phyloP scores from a whole-genome alignment of 2,113 vertebrate genomes.

The Paramormyrops kingsleyae region DNA sequence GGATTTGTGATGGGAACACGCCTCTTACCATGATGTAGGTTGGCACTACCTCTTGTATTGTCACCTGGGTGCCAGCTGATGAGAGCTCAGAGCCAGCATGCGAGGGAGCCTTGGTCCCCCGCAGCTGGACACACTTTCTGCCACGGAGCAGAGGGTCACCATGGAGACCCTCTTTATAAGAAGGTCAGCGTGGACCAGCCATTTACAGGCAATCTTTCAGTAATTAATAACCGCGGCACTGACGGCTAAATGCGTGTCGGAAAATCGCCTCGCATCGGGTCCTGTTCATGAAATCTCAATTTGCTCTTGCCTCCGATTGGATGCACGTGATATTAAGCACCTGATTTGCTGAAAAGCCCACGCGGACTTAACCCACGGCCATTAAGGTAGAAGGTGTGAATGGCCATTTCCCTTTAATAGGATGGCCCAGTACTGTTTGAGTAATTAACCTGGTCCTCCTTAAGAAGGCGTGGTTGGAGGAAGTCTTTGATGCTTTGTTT shows the following conservation, averaged over 20 bases:
- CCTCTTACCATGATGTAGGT: not conserved
- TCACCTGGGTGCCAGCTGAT: not conserved
- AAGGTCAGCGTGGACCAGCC: slow-evolving; percentile 44
- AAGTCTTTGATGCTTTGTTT: not conserved
- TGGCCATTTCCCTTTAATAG: not conserved
- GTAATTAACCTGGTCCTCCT: not conserved
- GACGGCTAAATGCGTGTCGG: slow-evolving; percentile 43
- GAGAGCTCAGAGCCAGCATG: not conserved
- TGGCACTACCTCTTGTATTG: not conserved
- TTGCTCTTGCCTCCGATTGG: not conserved
- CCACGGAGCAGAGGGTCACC: slow-evolving; percentile 52
- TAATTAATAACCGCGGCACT: slow-evolving; percentile 60
- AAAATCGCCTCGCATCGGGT: slow-evolving; percentile 22
- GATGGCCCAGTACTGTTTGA: not conserved
- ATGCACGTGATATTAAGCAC: not conserved
- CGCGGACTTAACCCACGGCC: not conserved
- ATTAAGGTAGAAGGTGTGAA: not conserved
- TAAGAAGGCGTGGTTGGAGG: not conserved
- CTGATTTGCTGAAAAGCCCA: not conserved
- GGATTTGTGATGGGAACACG: not conserved
- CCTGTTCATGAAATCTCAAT: slow-evolving; percentile 11
- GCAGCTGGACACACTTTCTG: slow-evolving; percentile 30
- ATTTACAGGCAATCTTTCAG: slow-evolving; percentile 55
- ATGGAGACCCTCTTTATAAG: slow-evolving; percentile 52
- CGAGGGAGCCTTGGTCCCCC: not conserved